phyloP scores from a whole-genome alignment of 2,797 vertebrate genomes.

The Sebastes hubbsi region DNA sequence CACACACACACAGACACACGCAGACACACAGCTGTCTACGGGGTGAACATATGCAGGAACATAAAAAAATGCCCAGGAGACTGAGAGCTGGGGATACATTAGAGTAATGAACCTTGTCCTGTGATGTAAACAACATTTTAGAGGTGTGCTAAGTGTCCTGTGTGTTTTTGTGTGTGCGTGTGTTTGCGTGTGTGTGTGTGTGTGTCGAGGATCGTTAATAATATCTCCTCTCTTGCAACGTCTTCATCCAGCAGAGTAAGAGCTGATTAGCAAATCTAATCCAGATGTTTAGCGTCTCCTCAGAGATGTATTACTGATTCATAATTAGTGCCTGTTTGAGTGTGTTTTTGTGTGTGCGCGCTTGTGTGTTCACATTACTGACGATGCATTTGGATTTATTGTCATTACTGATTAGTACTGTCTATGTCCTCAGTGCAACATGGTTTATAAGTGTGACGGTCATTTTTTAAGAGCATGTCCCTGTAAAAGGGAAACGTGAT shows the following conservation, averaged over 20 bases:
- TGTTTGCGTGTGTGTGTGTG: neutral
- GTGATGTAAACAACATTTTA: slow-evolving; percentile 67
- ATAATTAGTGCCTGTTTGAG: slow-evolving; percentile 9
- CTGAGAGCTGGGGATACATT: slow-evolving; percentile 45
- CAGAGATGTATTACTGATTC: slow-evolving; percentile 41
- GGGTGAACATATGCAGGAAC: slow-evolving; percentile 34
- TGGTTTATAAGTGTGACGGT: neutral
- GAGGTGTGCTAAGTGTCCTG: slow-evolving; percentile 9
- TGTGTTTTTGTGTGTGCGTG: neutral
- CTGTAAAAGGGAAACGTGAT: neutral
- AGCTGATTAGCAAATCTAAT: slow-evolving; percentile 59
- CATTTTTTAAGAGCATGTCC: neutral
- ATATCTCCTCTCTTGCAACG: slow-evolving; percentile 31
- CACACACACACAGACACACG: neutral
- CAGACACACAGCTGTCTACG: neutral
- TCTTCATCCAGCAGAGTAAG: slow-evolving; percentile 45
- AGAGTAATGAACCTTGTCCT: slow-evolving; percentile 63
- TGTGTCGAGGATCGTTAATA: slow-evolving; percentile 40
- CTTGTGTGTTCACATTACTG: neutral
- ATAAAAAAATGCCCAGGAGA: slow-evolving; percentile 52
- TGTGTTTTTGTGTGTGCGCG: neutral
- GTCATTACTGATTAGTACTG: neutral
- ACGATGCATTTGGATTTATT: neutral
- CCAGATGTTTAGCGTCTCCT: slow-evolving; percentile 61
- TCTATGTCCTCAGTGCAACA: neutral